A percentile compares a stretch with the other conserved stretches of the same genome.
Conservation (phyloP, 2,888 invertebrate species). For the Drosophila merina region DNA sequence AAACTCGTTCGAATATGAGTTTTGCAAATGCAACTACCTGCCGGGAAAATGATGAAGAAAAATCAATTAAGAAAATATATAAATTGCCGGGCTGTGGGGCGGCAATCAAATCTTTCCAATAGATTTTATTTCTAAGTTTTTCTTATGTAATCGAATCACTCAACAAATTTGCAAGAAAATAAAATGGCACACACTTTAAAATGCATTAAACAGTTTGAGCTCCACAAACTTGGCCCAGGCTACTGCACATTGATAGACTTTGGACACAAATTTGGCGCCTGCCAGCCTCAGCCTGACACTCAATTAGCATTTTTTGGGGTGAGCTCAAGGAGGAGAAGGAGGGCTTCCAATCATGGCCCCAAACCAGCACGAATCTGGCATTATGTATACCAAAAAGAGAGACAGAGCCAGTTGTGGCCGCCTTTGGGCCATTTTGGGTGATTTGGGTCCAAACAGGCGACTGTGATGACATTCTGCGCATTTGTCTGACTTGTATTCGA, state of each 20-base stretch:
- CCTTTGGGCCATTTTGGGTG: constrained; percentile 27
- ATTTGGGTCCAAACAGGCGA: constrained; percentile 42
- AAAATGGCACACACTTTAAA: constrained; percentile 59
- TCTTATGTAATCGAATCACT: constrained; percentile 66
- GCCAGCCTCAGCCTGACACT: constrained; percentile 42
- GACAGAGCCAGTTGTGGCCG: constrained; percentile 27
- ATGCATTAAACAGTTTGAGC: constrained; percentile 31
- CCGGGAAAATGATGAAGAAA: constrained; percentile 8
- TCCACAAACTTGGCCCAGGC: constrained; percentile 11
- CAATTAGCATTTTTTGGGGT: constrained; percentile 65
- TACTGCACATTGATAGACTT: constrained; percentile 60
- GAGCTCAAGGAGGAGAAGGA: constrained; percentile 1
- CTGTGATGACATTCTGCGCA: constrained; percentile 45
- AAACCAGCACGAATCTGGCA: constrained; percentile 57
- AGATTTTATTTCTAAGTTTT: constrained; percentile 17
- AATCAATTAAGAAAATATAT: constrained; percentile 16
- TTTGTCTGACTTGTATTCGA: constrained; percentile 4
- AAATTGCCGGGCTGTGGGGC: background rate
- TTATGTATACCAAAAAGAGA: constrained; percentile 23
- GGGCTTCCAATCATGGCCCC: constrained; percentile 42
- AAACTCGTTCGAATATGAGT: constrained; percentile 15
- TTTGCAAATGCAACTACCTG: constrained; percentile 11
- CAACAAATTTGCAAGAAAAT: constrained; percentile 66
- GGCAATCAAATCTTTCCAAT: constrained; percentile 23
- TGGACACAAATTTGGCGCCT: constrained; percentile 54